Conservation (phyloP, 2,888 invertebrate genomes). For the Auanema sp. region DNA sequence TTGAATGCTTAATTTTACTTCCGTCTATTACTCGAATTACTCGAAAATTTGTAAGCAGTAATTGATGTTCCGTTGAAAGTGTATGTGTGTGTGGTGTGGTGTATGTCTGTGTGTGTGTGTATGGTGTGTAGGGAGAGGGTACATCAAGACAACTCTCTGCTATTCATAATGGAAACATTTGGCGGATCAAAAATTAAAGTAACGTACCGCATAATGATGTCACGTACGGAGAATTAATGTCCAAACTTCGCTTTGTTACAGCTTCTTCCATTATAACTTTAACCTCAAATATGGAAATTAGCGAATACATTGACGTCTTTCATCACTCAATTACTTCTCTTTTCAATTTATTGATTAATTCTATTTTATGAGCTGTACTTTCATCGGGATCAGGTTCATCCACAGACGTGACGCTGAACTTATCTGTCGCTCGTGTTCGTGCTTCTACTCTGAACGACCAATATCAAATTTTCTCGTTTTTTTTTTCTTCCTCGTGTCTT, state of each 20-base stretch:
- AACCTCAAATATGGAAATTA: conserved; percentile 70
- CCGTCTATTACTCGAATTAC: no score
- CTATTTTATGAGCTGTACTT: conserved; percentile 31
- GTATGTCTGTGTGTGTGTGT: neutral
- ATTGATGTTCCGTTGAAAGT: no score
- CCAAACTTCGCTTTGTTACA: conserved; percentile 86
- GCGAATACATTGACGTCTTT: no score
- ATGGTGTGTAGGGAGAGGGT: neutral
- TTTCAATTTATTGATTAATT: conserved; percentile 45
- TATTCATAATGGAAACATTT: neutral
- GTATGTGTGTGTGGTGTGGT: neutral
- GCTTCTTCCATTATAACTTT: conserved; percentile 96
- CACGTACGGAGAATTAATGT: conserved; percentile 87
- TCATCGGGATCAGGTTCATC: conserved; percentile 39
- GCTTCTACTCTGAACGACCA: conserved; percentile 28
- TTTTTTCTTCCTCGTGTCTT: neutral
- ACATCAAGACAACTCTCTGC: neutral
- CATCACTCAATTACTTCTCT: conserved; percentile 29
- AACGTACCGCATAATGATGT: conserved; percentile 76
- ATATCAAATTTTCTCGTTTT: conserved; percentile 6
- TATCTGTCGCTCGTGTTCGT: conserved; percentile 31
- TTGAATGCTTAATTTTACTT: no score
- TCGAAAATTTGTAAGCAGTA: no score
- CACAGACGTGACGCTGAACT: conserved; percentile 35
- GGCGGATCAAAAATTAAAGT: neutral